Evolutionary conservation across 2,113 vertebrate genomes (phyloP).

Genomic region (Todiramphus saurophagus): DNA sequence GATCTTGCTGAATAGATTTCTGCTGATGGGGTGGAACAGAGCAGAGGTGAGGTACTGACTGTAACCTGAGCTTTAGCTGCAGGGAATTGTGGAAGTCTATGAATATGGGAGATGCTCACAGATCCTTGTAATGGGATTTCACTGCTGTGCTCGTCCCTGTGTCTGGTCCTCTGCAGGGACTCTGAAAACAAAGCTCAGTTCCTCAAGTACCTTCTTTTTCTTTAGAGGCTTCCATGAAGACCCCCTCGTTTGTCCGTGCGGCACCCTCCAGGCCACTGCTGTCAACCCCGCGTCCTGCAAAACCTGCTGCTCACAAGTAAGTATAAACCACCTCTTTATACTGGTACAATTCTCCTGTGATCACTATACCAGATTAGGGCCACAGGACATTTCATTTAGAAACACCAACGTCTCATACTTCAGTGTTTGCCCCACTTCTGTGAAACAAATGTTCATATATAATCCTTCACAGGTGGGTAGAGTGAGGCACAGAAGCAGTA

Average conservation of each 20-base stretch:
- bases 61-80: neutral
- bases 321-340: neutral
- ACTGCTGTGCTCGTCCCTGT: neutral
- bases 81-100: neutral
- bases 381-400: neutral
- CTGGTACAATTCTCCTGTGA: neutral
- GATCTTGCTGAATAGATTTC: neutral
- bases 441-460: neutral
- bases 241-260: neutral
- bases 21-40: neutral
- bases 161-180: neutral
- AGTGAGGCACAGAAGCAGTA: neutral
- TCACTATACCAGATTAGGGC: neutral
- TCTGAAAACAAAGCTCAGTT: neutral
- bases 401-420: neutral
- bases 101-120: neutral
- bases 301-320: conserved; percentile 19
- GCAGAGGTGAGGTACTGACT: neutral
- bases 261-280: neutral
- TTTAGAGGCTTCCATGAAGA: conserved; percentile 36
- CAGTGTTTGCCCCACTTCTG: neutral
- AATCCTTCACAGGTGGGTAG: neutral
- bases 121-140: neutral
- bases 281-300: neutral
- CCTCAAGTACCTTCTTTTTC: neutral